Conservation (phyloP, 2,888 invertebrate genomes). For the Gonocerus acuteangulatus region DNA sequence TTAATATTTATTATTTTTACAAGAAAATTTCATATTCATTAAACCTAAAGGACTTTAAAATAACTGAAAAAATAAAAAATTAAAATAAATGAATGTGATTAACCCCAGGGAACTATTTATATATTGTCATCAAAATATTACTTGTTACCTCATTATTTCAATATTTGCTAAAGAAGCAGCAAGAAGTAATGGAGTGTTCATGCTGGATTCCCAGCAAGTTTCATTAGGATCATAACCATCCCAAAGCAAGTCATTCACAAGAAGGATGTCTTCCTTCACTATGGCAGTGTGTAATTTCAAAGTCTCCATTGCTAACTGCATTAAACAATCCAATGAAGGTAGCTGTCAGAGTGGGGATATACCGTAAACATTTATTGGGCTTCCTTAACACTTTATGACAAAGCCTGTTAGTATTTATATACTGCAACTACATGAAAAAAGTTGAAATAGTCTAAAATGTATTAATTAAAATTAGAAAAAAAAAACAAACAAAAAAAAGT, state of each 20-base stretch:
- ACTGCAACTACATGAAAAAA: too few relatives aligned
- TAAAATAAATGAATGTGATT: too few relatives aligned
- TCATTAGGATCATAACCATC: conserved; percentile 41
- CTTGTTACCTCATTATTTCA: conserved; percentile 41
- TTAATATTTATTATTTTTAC: too few relatives aligned
- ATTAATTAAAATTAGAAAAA: too few relatives aligned
- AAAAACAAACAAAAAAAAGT: too few relatives aligned
- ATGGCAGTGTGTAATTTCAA: conserved; percentile 30
- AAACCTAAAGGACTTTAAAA: too few relatives aligned
- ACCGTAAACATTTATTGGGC: conserved; percentile 17
- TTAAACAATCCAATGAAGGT: conserved; percentile 12
- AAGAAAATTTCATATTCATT: too few relatives aligned
- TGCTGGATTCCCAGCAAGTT: conserved; percentile 43
- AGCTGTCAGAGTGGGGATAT: conserved; percentile 3
- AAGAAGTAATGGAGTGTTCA: conserved; percentile 43
- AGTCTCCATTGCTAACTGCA: neutral
- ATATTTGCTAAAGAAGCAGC: conserved; percentile 42
- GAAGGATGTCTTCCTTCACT: conserved; percentile 7
- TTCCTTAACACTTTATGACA: neutral
- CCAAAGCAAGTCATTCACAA: conserved; percentile 25
- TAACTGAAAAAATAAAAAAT: too few relatives aligned
- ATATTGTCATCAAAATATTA: too few relatives aligned
- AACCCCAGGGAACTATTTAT: too few relatives aligned
- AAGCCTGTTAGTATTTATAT: too few relatives aligned
- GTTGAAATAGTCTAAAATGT: too few relatives aligned